A percentile compares a stretch with the other conserved stretches of the same genome.
These are phyloP conservation scores for Pavo muticus DNA, from an alignment of 2,113 vertebrate genomes.

Conservation along the genomic window DNA sequence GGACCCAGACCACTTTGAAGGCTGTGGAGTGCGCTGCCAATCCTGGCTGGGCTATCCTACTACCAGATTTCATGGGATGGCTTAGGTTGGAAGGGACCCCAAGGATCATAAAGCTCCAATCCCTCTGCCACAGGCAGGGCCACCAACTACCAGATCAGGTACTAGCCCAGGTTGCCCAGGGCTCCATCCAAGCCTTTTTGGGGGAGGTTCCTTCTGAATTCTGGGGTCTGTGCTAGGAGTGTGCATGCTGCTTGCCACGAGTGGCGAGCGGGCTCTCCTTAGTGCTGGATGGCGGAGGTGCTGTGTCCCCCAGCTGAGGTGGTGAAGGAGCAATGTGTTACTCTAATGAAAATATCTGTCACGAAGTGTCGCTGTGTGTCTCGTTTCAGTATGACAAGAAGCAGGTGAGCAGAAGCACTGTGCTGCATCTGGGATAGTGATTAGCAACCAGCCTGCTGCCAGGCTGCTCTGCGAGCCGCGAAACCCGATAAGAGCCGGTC, in stretches of 20 bases:
- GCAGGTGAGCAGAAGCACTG: not conserved
- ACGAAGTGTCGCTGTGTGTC: not conserved
- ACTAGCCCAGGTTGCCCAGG: too few relatives aligned
- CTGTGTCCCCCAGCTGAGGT: not conserved
- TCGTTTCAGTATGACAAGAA: conserved; percentile 1
- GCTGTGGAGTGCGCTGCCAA: too few relatives aligned
- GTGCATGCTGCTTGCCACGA: accelerated
- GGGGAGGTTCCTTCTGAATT: accelerated
- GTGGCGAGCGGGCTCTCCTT: not conserved
- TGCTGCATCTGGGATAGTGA: not conserved
- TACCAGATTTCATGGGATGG: too few relatives aligned
- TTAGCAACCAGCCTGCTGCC: not conserved
- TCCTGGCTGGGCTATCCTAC: too few relatives aligned
- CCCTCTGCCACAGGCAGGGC: too few relatives aligned
- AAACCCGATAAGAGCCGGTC: not conserved
- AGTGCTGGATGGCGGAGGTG: not conserved
- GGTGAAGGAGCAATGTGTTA: not conserved
- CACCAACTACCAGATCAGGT: too few relatives aligned
- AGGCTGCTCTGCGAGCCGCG: not conserved
- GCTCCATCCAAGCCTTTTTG: too few relatives aligned
- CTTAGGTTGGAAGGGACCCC: too few relatives aligned
- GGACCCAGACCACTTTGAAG: too few relatives aligned
- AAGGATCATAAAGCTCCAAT: too few relatives aligned
- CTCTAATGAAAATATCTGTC: not conserved
- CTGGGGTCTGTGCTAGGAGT: not conserved